Base-by-base conservation (phyloP, 2,888 invertebrate genomes). In the Hetaerina titia region DNA sequence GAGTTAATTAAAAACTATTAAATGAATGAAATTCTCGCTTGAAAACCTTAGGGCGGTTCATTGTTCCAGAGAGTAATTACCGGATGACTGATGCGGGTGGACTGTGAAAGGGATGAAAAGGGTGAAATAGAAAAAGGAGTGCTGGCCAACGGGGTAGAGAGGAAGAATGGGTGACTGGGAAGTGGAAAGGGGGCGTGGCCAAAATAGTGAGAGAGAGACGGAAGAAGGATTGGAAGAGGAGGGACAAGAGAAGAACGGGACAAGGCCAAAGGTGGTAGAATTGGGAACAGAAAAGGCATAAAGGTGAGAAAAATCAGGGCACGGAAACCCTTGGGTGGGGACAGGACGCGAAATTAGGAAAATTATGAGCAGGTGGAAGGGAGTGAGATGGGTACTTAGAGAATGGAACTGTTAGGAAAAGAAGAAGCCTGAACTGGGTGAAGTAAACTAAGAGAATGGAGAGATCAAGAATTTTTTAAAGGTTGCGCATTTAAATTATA, bases 1-100 rank as follows among this genome's bases (percentile, higher is more conserved):
- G 89, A 89, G 89, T 89, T 89, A 89, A 89, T 89, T 89, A 89
- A 89, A 89, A 89, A 89, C 56, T 57, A 58, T 89, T 56, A 89
- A 89, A 89, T 57, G 89, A 89, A 89, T 58, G 89, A 89, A 89
- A 89, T 89, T 89, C 57, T 89, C 89, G 89, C 57, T n/a, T n/a
- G 89, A 58, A 56, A 57, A 58, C 57, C 57, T 58, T 22, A 81
- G 81, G 81, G 57, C n/a, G 58, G 89, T 17, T 57, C 57, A 89
- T 89, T 89, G 89, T 89, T 89, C n/a, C 57, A 57, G 56, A 58
- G 89, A 89, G 89, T 89, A 58, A 89, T 89, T 89, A 89, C n/a
- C 57, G 89, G n/a, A 89, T 89, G 89, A 89, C 56, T 89, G 57
- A 89, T 89, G 89, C 89, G 89, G 89, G 57, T 22, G 89, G 57